Conservation (phyloP, 2,113 vertebrate genomes). For the Sisor rabdophorus region DNA sequence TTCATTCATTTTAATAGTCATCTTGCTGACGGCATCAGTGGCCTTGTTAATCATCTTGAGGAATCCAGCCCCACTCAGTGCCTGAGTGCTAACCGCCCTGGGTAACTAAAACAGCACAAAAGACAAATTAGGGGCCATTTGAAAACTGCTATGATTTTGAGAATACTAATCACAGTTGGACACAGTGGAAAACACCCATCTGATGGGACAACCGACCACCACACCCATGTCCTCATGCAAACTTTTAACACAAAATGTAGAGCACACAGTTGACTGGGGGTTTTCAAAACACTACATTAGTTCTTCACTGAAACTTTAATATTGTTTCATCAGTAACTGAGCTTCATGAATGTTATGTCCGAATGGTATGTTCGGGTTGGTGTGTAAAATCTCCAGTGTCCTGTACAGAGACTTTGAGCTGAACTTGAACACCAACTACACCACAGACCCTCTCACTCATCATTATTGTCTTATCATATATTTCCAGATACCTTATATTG, state of each 20-base stretch:
- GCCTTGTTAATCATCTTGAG: conserved; percentile 97
- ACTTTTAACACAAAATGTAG: neutral
- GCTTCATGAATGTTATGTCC: too few relatives aligned
- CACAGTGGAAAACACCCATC: too few relatives aligned
- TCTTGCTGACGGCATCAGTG: conserved; percentile 95
- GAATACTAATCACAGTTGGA: neutral
- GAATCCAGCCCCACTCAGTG: conserved; percentile 94
- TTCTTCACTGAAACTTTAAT: neutral
- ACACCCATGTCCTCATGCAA: neutral
- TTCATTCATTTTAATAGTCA: conserved; percentile 99
- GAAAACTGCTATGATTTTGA: neutral
- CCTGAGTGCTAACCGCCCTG: conserved; percentile 86
- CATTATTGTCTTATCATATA: neutral
- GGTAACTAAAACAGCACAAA: conserved; percentile 75
- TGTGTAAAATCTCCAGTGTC: neutral
- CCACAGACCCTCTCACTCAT: neutral
- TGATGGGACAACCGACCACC: too few relatives aligned
- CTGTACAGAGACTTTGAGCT: neutral
- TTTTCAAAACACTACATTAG: neutral
- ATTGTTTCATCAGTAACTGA: neutral
- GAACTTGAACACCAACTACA: neutral
- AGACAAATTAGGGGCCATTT: neutral
- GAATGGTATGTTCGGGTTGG: neutral
- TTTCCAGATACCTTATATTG: too few relatives aligned
- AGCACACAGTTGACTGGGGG: neutral